phyloP scores from a whole-genome alignment of 2,888 invertebrate genomes.

The Oeneis ivallda region DNA sequence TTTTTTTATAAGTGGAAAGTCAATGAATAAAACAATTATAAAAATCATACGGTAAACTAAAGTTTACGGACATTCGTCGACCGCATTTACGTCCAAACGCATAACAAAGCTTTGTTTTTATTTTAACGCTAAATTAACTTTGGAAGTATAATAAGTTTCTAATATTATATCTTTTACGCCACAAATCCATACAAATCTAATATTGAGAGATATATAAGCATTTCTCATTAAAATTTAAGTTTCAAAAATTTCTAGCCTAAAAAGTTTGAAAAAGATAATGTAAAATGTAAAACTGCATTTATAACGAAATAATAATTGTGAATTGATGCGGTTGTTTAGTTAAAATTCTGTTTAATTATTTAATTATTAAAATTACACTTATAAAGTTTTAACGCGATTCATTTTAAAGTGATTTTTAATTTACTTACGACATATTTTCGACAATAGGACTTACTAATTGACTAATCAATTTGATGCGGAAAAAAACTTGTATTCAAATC shows the following conservation, averaged over 20 bases:
- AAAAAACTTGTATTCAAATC: neutral
- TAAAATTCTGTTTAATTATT: neutral
- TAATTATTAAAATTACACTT: neutral
- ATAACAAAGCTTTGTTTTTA: constrained; percentile 28
- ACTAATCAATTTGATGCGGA: neutral
- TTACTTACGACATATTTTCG: neutral
- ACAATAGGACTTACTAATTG: constrained; percentile 2
- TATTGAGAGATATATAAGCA: neutral
- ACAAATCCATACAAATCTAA: constrained; percentile 19
- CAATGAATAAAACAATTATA: neutral
- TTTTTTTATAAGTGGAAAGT: neutral
- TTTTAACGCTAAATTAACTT: constrained; percentile 15
- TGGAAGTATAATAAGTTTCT: constrained; percentile 13
- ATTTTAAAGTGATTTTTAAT: neutral
- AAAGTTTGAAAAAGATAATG: neutral
- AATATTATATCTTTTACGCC: constrained; percentile 11
- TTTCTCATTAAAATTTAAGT: constrained; percentile 2
- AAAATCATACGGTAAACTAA: neutral
- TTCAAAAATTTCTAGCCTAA: neutral
- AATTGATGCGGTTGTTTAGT: neutral
- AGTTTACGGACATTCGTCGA: neutral
- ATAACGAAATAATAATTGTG: neutral
- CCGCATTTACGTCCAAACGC: constrained; percentile 4
- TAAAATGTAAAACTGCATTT: no score
- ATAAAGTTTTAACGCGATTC: neutral